Evolutionary conservation across 2,888 invertebrate genomes (phyloP).

Genomic region (Glomeris marginata): DNA sequence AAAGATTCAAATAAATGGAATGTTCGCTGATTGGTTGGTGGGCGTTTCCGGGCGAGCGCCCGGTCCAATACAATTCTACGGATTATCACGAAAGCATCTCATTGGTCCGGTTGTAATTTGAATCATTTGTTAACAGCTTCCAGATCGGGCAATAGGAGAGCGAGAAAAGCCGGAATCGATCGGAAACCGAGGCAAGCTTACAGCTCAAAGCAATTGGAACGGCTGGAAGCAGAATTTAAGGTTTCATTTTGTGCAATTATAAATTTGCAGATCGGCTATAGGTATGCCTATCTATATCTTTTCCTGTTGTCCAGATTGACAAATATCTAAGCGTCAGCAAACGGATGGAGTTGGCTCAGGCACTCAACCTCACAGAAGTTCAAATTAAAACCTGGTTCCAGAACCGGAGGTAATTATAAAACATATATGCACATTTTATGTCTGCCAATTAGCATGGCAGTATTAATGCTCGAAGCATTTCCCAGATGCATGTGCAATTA

Average conservation of each 20-base stretch:
- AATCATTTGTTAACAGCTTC: slow-evolving; percentile 44
- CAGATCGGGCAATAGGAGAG: slow-evolving; percentile 60
- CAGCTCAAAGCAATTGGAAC: slow-evolving; percentile 82
- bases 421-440: no score
- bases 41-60: no score
- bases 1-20: no score
- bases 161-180: slow-evolving; percentile 74
- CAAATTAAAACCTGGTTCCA: slow-evolving; percentile 97
- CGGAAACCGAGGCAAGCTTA: slow-evolving; percentile 92
- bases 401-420: slow-evolving; percentile 62
- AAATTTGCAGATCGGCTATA: neutral
- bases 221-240: slow-evolving; percentile 86
- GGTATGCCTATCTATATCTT: neutral
- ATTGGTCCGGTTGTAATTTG: neutral
- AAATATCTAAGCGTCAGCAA: slow-evolving; percentile 94
- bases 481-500: no score
- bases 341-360: slow-evolving; percentile 80
- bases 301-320: slow-evolving; percentile 44
- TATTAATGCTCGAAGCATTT: no score
- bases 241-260: slow-evolving; percentile 29
- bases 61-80: no score
- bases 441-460: no score
- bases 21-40: no score
- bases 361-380: slow-evolving; percentile 74
- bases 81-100: no score